Evolutionary conservation across 2,888 invertebrate genomes (phyloP).

Genomic region (Lasioglossum morio): DNA sequence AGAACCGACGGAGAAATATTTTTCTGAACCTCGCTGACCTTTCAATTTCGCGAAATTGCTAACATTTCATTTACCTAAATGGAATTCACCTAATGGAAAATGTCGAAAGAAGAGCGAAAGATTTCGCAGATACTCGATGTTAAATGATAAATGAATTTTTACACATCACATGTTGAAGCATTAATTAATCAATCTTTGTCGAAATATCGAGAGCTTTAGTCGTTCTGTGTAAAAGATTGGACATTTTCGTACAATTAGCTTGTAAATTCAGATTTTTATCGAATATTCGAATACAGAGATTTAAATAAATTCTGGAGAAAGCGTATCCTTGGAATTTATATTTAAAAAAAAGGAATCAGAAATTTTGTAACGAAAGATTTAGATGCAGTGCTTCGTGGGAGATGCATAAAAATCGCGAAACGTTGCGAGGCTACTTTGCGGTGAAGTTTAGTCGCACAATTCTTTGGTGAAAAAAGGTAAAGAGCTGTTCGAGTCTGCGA

Average conservation of each 20-base stretch:
- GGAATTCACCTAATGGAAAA: neutral
- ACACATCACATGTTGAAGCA: too few relatives aligned
- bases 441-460: slow-evolving; percentile 6
- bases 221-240: neutral
- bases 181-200: neutral
- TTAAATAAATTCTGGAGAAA: neutral
- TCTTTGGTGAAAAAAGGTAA: slow-evolving; percentile 26
- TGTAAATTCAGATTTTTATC: neutral
- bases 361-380: neutral
- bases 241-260: neutral
- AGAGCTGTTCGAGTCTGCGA: slow-evolving; percentile 40
- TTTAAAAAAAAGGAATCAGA: neutral
- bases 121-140: neutral
- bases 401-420: neutral
- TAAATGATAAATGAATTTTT: too few relatives aligned
- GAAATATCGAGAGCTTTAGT: neutral
- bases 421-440: neutral
- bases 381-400: neutral
- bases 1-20: neutral
- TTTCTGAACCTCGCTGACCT: neutral
- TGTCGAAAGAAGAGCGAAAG: neutral
- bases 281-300: neutral
- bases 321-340: neutral
- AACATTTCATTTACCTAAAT: neutral
- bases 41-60: neutral